Evolutionary conservation across 2,888 invertebrate genomes (phyloP), one percentile per base, ranked within the genome.

Genomic region (Acleris cristana): DNA sequence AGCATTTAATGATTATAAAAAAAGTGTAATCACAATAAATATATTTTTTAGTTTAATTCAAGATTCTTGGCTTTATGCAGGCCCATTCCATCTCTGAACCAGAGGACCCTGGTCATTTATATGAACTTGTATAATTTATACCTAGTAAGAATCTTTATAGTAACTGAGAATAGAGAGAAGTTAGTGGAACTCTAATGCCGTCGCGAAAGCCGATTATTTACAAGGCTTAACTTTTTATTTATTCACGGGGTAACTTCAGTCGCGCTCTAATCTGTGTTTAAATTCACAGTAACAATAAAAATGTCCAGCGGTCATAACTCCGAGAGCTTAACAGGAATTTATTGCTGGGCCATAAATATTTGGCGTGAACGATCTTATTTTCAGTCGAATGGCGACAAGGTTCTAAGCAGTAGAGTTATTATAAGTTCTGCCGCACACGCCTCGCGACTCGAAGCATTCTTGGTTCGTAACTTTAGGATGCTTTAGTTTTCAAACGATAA

Each of bases 341-440:
- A 75, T 74, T 70, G 74, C 74, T 57, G 61, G 16, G 48, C 59
- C 76, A 80, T 80, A 85, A 82, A 84, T 83, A 84, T 77, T 78
- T 74, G 72, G 71, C 66, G 76, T 76, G 78, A 76, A 73, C 79
- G 78, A 79, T 80, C 80, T 82, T 85, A 84, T 85, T 85, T 81
- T 82, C 83, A 82, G 80, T 76, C 75, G 77, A 79, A 78, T 77
- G 77, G 79, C 76, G 78, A 79, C 85, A 81, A 82, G 83, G 84
- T 84, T 83, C 84, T 83, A 81, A 83, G 82, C 78, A 79, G 80
- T 79, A 74, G 77, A 83, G 84, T 85, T 85, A 85, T 84, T 84
- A 82, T 63, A 63, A 63, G 67, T 63, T 56, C 58, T 16, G 54
- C 58, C 49, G 49, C 61, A 66, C 61, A 65, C 60, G 49, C 19